phyloP scores from a whole-genome alignment of 2,113 vertebrate species.

The Sturnus vulgaris region DNA sequence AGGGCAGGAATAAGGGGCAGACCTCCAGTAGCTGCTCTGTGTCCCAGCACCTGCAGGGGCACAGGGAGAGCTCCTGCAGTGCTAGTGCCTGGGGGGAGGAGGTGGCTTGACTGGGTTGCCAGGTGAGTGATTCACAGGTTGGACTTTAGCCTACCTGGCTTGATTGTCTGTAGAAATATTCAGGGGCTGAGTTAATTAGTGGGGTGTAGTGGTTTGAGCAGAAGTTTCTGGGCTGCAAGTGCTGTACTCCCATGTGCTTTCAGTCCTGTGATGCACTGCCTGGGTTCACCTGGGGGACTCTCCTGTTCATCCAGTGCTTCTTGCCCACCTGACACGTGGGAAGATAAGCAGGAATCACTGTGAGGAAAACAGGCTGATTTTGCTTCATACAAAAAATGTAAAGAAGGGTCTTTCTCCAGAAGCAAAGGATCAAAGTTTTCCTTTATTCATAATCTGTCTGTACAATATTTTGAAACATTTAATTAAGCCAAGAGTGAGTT shows the following conservation, averaged over 20 bases:
- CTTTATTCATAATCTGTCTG: background rate
- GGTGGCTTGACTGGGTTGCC: background rate
- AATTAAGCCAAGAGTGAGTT: background rate
- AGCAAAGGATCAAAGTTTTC: background rate
- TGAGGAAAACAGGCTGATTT: background rate
- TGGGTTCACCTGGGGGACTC: background rate
- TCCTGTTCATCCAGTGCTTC: background rate
- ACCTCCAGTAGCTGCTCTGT: background rate
- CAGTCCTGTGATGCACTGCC: background rate
- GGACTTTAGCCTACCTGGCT: background rate
- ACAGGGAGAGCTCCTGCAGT: background rate
- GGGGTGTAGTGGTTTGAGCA: background rate
- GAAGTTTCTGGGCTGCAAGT: background rate
- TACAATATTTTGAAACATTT: background rate
- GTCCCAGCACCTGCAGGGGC: background rate
- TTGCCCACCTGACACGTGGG: background rate
- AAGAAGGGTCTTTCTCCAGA: background rate
- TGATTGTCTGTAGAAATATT: background rate
- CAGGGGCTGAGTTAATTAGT: background rate
- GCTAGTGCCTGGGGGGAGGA: background rate
- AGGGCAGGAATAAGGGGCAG: background rate
- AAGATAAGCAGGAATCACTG: background rate
- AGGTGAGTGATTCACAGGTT: background rate
- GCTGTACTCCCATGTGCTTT: background rate
- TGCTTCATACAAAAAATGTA: background rate